A percentile compares a stretch with the other conserved stretches of the same genome.
phyloP scores from a whole-genome alignment of 2,888 invertebrate genomes.

The Eristalinus sepulchralis region DNA sequence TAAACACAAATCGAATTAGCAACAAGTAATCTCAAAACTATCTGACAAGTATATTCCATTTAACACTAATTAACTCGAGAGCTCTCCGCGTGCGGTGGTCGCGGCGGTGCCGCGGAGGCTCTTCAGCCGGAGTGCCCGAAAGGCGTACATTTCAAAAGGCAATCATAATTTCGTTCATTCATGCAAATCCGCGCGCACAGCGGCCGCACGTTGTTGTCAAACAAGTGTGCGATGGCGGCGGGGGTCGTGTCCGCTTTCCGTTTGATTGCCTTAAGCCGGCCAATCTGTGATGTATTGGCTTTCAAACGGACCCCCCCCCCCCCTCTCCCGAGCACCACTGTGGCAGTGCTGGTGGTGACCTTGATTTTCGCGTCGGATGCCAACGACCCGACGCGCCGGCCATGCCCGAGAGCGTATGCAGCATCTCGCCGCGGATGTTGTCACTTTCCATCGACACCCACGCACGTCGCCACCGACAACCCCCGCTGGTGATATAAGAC shows the following conservation, averaged over 20 bases:
- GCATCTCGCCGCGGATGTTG: constrained; percentile 1
- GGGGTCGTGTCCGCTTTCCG: constrained; percentile 37
- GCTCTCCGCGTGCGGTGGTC: constrained; percentile 5
- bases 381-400: constrained; percentile 53
- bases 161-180: constrained; percentile 59
- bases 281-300: constrained; percentile 43
- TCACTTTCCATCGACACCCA: constrained; percentile 30
- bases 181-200: constrained; percentile 47
- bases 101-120: background rate
- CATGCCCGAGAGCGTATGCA: background rate
- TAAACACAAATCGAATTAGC: constrained; percentile 18
- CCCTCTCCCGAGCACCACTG: background rate
- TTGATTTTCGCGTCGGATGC: constrained; percentile 43
- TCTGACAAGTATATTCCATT: constrained; percentile 51
- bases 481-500: background rate
- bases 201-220: constrained; percentile 30
- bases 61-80: constrained; percentile 57
- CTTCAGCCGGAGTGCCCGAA: background rate
- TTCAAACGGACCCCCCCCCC: constrained; percentile 23
- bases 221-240: background rate
- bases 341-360: constrained; percentile 24
- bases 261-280: constrained; percentile 45
- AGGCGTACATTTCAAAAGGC: constrained; percentile 39
- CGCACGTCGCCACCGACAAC: constrained; percentile 33
- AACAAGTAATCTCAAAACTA: constrained; percentile 39